These are phyloP conservation scores for Acleris literana DNA, from an alignment of 2,888 invertebrate species.

Conservation along the genomic window DNA sequence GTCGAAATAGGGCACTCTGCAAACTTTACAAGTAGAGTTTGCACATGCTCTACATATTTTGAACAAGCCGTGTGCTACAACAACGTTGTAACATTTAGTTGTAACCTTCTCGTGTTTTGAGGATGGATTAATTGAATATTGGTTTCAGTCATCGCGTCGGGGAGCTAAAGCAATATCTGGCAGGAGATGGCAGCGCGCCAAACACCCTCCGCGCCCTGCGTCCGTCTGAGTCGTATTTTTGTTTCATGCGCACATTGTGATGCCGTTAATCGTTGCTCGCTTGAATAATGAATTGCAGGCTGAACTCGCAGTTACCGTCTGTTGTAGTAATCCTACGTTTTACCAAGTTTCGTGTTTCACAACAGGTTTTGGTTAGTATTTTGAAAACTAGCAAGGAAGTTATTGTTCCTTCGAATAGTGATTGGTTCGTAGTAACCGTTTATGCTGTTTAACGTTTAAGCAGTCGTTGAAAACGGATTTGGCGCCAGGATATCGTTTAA, in stretches of 20 bases:
- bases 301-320: constrained; percentile 14
- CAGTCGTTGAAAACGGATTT: too few species aligned
- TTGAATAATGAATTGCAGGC: constrained; percentile 43
- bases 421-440: too few species aligned
- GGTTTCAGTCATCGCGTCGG: constrained; percentile 41
- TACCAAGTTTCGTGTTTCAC: too few species aligned
- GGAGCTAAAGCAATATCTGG: constrained; percentile 65
- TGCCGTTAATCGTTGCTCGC: constrained; percentile 58
- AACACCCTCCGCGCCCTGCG: constrained; percentile 58
- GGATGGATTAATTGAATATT: constrained; percentile 37
- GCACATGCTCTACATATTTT: too few species aligned
- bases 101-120: neutral
- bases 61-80: too few species aligned
- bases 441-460: too few species aligned
- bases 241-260: constrained; percentile 65
- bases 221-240: constrained; percentile 64
- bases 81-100: too few species aligned
- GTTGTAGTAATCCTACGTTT: constrained; percentile 2
- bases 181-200: constrained; percentile 62
- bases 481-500: too few species aligned
- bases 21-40: neutral
- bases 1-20: neutral
- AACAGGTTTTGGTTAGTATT: too few species aligned
- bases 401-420: too few species aligned
- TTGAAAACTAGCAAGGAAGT: too few species aligned